These are phyloP conservation scores for Scaptomyza graminum DNA, from an alignment of 1,140 invertebrate genomes.

Conservation along the genomic window DNA sequence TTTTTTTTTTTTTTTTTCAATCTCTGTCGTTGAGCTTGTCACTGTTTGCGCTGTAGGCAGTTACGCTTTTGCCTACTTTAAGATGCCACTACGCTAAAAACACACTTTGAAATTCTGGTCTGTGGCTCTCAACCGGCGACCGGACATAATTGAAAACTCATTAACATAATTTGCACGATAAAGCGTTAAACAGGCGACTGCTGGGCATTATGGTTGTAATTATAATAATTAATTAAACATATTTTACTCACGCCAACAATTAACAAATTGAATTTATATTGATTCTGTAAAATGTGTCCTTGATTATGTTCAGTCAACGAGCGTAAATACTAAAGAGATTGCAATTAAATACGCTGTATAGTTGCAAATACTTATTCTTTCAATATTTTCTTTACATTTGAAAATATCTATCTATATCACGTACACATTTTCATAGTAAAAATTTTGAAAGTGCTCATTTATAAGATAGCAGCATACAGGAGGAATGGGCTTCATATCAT, in stretches of 20 bases:
- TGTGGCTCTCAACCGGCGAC: conserved; percentile 15
- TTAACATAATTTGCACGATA: conserved; percentile 65
- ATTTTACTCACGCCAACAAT: conserved; percentile 25
- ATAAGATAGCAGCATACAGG: too few relatives aligned
- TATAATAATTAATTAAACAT: conserved; percentile 63
- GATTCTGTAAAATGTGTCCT: background rate
- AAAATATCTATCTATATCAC: too few relatives aligned
- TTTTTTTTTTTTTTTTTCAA: conserved; percentile 4
- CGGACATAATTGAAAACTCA: conserved; percentile 70
- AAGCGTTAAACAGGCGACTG: conserved; percentile 69
- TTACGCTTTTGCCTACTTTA: conserved; percentile 33
- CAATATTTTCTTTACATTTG: too few relatives aligned
- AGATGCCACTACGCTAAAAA: conserved; percentile 11
- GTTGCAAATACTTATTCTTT: too few relatives aligned
- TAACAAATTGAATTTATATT: conserved; percentile 32
- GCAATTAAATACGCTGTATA: too few relatives aligned
- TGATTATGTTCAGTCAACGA: too few relatives aligned
- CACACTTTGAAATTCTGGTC: conserved; percentile 1
- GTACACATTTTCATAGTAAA: too few relatives aligned
- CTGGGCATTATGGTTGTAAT: conserved; percentile 22
- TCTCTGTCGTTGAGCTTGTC: too few relatives aligned
- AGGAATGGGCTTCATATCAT: too few relatives aligned
- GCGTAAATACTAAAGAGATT: too few relatives aligned
- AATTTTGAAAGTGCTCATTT: too few relatives aligned
- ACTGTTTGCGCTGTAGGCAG: conserved; percentile 1